Evolutionary conservation across 2,797 vertebrate species (phyloP).

Genomic region (Sebastes dallii): DNA sequence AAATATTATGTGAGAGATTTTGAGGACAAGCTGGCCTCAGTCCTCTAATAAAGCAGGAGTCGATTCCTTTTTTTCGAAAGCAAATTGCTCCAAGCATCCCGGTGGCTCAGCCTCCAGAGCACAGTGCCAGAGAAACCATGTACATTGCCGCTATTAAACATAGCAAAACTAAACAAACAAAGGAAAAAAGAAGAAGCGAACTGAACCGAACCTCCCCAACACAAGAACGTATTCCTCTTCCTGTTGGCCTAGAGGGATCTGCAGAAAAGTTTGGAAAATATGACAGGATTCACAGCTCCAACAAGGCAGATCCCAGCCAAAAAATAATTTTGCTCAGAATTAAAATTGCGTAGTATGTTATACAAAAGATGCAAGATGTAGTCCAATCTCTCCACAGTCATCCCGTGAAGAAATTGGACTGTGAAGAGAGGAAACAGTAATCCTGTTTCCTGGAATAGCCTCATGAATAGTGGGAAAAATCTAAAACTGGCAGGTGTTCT

Average conservation of each 20-base stretch:
- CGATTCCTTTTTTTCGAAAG: conserved; percentile 47
- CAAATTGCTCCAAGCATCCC: conserved; percentile 64
- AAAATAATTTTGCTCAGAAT: not conserved
- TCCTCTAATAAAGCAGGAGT: conserved; percentile 20
- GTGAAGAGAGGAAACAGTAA: conserved; percentile 50
- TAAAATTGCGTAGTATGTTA: not conserved
- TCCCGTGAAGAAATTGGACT: conserved; percentile 36
- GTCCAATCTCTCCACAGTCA: conserved; percentile 22
- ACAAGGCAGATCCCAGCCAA: not conserved
- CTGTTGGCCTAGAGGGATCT: conserved; percentile 22
- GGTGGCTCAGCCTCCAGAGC: conserved; percentile 50
- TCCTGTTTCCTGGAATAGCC: conserved; percentile 59
- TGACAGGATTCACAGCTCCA: not conserved
- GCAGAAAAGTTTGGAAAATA: conserved; percentile 17
- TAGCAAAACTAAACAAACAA: conserved; percentile 26
- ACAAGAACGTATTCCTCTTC: conserved; percentile 4
- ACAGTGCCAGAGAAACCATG: conserved; percentile 3
- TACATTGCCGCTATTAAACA: conserved; percentile 20
- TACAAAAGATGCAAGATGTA: conserved; percentile 14
- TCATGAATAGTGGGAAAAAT: conserved; percentile 46
- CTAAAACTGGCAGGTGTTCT: conserved; percentile 57
- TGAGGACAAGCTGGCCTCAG: conserved; percentile 40
- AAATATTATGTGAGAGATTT: conserved; percentile 17
- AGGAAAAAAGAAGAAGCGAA: not conserved
- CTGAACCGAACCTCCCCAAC: not conserved